Evolutionary conservation across 23 tunicate genomes (phyloP).

Genomic region (Ciona savignyi): DNA sequence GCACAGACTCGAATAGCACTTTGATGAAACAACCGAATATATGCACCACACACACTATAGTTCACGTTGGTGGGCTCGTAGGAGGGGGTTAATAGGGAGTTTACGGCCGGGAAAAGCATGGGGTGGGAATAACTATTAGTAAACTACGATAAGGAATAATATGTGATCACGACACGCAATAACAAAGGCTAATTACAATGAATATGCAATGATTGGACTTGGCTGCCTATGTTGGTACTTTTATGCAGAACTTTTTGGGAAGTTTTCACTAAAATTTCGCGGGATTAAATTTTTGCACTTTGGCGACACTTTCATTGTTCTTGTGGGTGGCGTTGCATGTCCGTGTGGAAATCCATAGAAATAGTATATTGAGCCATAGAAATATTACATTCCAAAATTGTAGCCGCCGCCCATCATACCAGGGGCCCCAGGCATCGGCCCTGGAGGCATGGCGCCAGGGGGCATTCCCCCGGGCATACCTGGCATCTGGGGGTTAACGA

Average conservation of each 20-base stretch:
- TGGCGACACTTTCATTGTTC: no score
- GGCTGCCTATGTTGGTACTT: no score
- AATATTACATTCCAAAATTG: conserved; percentile 43
- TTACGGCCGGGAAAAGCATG: no score
- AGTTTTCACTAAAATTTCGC: no score
- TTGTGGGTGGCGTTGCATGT: background rate
- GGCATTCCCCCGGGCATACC: conserved; percentile 26
- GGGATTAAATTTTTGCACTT: no score
- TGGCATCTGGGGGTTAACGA: conserved; percentile 22
- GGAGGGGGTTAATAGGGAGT: no score
- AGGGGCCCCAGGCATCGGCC: conserved; percentile 34
- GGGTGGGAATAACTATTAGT: background rate
- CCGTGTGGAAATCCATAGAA: background rate
- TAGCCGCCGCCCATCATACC: conserved; percentile 28
- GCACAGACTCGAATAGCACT: background rate
- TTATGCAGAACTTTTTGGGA: no score
- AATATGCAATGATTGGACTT: no score
- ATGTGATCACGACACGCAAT: background rate
- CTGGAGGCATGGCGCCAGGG: conserved; percentile 17
- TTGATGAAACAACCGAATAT: no score
- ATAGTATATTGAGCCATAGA: background rate
- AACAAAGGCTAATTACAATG: background rate
- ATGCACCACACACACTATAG: no score
- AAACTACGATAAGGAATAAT: background rate
- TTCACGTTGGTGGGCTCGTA: no score